Evolutionary conservation across 2,797 vertebrate genomes (phyloP).

Genomic region (Neopelma chrysocephalum): DNA sequence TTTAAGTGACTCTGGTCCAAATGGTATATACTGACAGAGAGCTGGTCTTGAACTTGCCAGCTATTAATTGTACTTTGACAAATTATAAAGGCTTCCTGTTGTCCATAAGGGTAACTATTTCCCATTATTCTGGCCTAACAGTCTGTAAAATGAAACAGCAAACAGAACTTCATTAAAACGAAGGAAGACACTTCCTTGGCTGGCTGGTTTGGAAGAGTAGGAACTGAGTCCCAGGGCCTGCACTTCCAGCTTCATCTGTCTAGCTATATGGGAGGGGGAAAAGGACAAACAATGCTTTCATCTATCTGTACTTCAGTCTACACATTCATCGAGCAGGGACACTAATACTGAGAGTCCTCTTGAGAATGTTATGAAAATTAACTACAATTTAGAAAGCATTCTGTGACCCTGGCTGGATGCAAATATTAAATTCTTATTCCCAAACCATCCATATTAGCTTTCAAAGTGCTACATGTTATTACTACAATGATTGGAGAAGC

Average conservation of each 20-base stretch:
- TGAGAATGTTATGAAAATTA: neutral
- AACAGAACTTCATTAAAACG: conserved; percentile 35
- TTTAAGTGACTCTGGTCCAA: conserved; percentile 4
- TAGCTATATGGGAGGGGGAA: neutral
- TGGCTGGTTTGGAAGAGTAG: conserved; percentile 7
- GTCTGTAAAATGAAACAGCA: conserved; percentile 23
- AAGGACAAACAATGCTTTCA: neutral
- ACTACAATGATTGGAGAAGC: neutral
- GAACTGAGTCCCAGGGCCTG: neutral
- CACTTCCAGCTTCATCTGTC: neutral
- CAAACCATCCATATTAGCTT: neutral
- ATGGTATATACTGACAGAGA: neutral
- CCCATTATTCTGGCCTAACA: conserved; percentile 29
- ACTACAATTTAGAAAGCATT: neutral
- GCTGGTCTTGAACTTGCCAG: conserved; percentile 8
- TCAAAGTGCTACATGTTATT: neutral
- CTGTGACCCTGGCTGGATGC: neutral
- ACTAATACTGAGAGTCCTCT: neutral
- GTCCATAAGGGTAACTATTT: neutral
- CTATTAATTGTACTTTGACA: conserved; percentile 44
- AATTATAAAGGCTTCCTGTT: conserved; percentile 15
- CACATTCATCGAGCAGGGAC: neutral
- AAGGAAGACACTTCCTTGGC: conserved; percentile 8
- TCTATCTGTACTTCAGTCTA: neutral
- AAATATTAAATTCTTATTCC: neutral